These are phyloP conservation scores for Lindbergichthys nudifrons DNA, from an alignment of 2,797 vertebrate species.

Conservation along the genomic window DNA sequence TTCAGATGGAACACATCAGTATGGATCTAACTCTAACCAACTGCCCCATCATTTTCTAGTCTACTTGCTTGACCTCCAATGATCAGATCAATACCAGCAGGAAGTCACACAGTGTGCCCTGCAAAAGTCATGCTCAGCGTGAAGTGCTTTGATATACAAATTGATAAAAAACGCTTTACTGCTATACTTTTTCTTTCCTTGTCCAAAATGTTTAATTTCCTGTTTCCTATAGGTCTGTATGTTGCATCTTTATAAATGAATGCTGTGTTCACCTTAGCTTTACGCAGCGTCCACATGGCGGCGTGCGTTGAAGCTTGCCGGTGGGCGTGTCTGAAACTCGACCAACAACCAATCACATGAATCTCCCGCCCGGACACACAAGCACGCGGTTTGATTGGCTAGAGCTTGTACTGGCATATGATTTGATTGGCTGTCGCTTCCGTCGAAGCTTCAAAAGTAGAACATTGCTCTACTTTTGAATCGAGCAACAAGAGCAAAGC, in stretches of 20 bases:
- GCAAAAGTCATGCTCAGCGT: not conserved
- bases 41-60: not conserved
- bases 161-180: not conserved
- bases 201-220: not conserved
- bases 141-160: not conserved
- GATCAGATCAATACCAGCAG: conserved; percentile 15
- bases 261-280: not conserved
- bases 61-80: not conserved
- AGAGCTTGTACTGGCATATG: too few species aligned
- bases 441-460: too few species aligned
- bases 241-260: not conserved
- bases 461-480: too few species aligned
- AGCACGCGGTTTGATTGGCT: too few species aligned
- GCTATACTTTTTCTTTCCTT: not conserved
- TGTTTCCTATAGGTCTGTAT: not conserved
- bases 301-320: too few species aligned
- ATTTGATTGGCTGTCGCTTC: too few species aligned
- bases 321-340: too few species aligned
- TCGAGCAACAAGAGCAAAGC: too few species aligned
- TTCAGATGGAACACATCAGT: not conserved
- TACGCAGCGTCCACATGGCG: too few species aligned
- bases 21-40: conserved; percentile 9
- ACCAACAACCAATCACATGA: too few species aligned
- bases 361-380: too few species aligned
- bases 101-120: not conserved